These are phyloP conservation scores for Tachystola acroxantha DNA, from an alignment of 2,888 invertebrate species.

Conservation along the genomic window DNA sequence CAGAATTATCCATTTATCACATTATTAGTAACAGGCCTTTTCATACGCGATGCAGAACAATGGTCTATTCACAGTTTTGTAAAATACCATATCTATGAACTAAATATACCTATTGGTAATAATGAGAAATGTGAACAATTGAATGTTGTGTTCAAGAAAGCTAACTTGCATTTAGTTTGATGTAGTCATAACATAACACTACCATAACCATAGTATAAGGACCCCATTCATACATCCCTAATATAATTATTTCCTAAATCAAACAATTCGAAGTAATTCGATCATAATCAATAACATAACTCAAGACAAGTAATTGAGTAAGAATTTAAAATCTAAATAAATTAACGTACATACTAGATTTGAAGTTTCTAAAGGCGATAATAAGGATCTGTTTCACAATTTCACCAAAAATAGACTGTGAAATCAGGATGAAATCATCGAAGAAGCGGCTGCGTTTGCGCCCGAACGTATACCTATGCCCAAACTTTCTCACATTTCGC, in stretches of 20 bases:
- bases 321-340: no score
- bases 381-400: no score
- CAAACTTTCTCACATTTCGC: slow-evolving; percentile 64
- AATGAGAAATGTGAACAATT: slow-evolving; percentile 34
- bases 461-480: slow-evolving; percentile 15
- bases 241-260: no score
- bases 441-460: slow-evolving; percentile 12
- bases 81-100: slow-evolving; percentile 45
- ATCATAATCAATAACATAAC: no score
- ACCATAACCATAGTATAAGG: neutral
- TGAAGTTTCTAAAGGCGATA: no score
- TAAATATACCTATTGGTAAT: slow-evolving; percentile 39
- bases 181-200: neutral
- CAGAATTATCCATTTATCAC: slow-evolving; percentile 54
- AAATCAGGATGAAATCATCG: slow-evolving; percentile 52
- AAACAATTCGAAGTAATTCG: no score
- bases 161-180: neutral
- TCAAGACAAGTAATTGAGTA: no score
- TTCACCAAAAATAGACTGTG: slow-evolving; percentile 19
- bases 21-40: slow-evolving; percentile 51
- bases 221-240: slow-evolving; percentile 3
- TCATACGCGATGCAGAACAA: slow-evolving; percentile 61
- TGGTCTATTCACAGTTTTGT: slow-evolving; percentile 59
- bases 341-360: no score
- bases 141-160: slow-evolving; percentile 22